Base-by-base conservation (phyloP, 2,888 invertebrate species). In the Pyrochroa serraticornis region DNA sequence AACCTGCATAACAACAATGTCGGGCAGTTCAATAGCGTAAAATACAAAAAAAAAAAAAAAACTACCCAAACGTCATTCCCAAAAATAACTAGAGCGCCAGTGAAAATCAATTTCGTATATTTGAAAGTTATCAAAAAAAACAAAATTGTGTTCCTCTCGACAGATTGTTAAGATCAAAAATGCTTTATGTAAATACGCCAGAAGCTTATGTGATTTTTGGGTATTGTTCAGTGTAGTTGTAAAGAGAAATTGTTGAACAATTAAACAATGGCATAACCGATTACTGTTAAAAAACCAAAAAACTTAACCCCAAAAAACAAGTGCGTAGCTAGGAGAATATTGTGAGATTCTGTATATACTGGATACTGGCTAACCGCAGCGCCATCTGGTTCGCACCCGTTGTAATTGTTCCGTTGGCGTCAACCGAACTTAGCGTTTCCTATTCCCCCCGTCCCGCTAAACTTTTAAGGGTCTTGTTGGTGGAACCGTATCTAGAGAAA, bases 11-110 rank as follows among this genome's bases (percentile, higher is more conserved):
- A 83, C 83, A 38, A 83, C 83, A 36, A 83, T 83, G 83, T 82
- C 82, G 61, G 83, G 83, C 58, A 83, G 81, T 73, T 83, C 83
- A 63, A 83, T 83, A 77, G 83, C 83, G 80, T 83, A 82, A 82
- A 81, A 80, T 66, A 6, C 6, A 45, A 45, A 8, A 3, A n/a
- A 41, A 14, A 41, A 6, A 12, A 41, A 7, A 38, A 38, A 8
- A 14, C 10, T 31, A 9, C 6, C 14, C 7, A 7, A 38, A 7
- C 14, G 10, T 9, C 7, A 6, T 22, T 5, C 22, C 22, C 22
- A 9, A 38, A 38, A 38, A 9, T 14, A 38, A 6, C 0, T 8
- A 1, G 5, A 22, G 8, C 14, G 2, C 38, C 12, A 22, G 6
- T 7, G n/a, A n/a, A n/a, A n/a, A n/a, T n/a, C n/a, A n/a, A n/a